phyloP scores from a whole-genome alignment of 2,113 vertebrate genomes.

The Platanista minor region DNA sequence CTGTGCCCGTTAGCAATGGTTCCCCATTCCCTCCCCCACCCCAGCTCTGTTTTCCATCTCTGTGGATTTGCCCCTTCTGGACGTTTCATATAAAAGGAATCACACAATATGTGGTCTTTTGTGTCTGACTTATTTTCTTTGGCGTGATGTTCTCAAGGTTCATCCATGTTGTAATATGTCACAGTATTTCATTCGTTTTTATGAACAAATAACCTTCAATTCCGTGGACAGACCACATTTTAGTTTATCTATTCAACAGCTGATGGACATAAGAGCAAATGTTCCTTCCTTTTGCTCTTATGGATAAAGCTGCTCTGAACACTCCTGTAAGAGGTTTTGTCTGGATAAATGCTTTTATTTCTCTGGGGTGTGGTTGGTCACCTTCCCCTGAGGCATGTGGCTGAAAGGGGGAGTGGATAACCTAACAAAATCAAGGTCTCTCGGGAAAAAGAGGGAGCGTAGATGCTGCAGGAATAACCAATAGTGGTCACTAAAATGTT shows the following conservation, averaged over 20 bases:
- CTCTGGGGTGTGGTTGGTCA: neutral
- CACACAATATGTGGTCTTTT: neutral
- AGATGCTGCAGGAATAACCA: neutral
- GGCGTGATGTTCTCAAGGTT: neutral
- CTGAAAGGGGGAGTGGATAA: neutral
- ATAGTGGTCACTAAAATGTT: neutral
- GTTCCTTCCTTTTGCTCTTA: neutral
- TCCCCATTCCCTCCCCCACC: neutral
- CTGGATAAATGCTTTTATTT: neutral
- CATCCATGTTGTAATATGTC: too few species aligned
- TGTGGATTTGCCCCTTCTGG: neutral
- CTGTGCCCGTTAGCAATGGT: neutral
- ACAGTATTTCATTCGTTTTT: neutral
- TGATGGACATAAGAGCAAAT: neutral
- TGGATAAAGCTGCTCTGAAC: neutral
- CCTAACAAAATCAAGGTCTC: neutral
- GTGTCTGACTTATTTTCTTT: neutral
- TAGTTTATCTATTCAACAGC: neutral
- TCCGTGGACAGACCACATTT: neutral
- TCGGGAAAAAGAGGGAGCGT: neutral
- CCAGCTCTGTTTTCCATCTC: neutral
- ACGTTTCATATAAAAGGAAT: neutral
- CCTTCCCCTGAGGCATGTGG: neutral
- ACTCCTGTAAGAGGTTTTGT: neutral
- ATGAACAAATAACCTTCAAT: neutral